Base-by-base conservation (phyloP, 2,797 vertebrate genomes). In the Phrynocephalus guinanensis region DNA sequence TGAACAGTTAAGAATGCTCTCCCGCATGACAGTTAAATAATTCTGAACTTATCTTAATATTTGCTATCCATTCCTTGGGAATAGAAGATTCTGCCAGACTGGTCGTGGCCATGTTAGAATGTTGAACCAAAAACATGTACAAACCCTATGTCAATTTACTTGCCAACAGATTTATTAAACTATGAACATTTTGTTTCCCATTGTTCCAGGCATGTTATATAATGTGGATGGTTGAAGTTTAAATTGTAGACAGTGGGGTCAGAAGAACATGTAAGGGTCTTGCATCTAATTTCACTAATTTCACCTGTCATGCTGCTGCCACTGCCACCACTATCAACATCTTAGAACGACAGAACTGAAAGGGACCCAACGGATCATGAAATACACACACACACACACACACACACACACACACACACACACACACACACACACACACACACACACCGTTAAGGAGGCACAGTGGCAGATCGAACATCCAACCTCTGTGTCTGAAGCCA, bases 1-100 rank as follows among this genome's bases (percentile, higher is more conserved):
- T 87, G 92, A 91, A 38, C 38, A 87, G 92, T 72, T 89, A 90
- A 71, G 88, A 38, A 20, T 71, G 30, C 44, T 50, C 79, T 73
- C 83, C 80, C 38, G 60, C 44, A 16, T 52, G 20, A 30, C 22
- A 75, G n/a, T 38, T 75, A 28, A 80, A 84, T 44, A 50, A 84
- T n/a, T 44, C 50, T 67, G 28, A 81, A 16, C n/a, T 48, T 83
- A 26, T 72, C 52, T 60, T 66, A 56, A 18, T 28, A 22, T 70
- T 18, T 20, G 20, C 30, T 56, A 71, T 87, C 60, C 75, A 56
- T 38, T 48, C 60, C 5, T 38, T 3, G 33, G 66, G 30, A 70
- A 73, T 20, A 70, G n/a, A 11, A 78, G 44, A 66, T 30, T 9
- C 38, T 75, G 33, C 73, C 8, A 73, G 18, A 73, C 5, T 15